These are phyloP conservation scores for Caenorhabditis imperialis DNA, from an alignment of 2,888 invertebrate genomes.

Conservation along the genomic window DNA sequence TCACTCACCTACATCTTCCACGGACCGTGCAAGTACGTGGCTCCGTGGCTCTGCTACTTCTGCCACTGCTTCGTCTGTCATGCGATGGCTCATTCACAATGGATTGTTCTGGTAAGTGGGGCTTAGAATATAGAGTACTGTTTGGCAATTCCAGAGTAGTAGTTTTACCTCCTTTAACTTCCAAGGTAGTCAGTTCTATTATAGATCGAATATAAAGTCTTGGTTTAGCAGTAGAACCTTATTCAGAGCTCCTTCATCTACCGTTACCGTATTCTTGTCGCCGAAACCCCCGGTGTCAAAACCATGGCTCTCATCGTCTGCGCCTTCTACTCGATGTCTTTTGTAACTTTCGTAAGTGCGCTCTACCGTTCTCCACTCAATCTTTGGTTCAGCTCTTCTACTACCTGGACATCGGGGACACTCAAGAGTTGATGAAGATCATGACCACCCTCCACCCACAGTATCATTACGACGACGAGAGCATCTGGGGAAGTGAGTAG, in stretches of 20 bases:
- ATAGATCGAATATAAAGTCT: too few species aligned
- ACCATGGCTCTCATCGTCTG: slow-evolving; percentile 30
- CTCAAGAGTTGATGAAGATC: slow-evolving; percentile 41
- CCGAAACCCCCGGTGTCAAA: slow-evolving; percentile 14
- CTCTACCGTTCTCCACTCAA: not conserved
- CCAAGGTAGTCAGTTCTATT: too few species aligned
- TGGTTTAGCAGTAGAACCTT: too few species aligned
- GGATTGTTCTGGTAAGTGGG: slow-evolving; percentile 48
- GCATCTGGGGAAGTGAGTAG: slow-evolving; percentile 45
- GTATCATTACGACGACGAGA: slow-evolving; percentile 40
- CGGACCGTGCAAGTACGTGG: slow-evolving; percentile 49
- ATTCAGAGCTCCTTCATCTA: slow-evolving; percentile 53
- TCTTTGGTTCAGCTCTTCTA: slow-evolving; percentile 39
- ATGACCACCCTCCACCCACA: slow-evolving; percentile 45
- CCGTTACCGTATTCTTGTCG: slow-evolving; percentile 52
- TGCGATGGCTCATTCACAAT: slow-evolving; percentile 58
- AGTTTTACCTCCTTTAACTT: too few species aligned
- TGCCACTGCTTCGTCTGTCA: slow-evolving; percentile 60
- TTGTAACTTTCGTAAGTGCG: slow-evolving; percentile 33
- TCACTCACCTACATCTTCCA: slow-evolving; percentile 58
- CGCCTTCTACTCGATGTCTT: slow-evolving; percentile 43
- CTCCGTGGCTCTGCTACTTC: slow-evolving; percentile 54
- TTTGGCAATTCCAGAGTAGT: too few species aligned
- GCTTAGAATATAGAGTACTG: not conserved
- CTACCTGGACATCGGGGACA: slow-evolving; percentile 39